Conservation (phyloP, 2,113 vertebrate species). For the Cochlearius cochlearius region DNA sequence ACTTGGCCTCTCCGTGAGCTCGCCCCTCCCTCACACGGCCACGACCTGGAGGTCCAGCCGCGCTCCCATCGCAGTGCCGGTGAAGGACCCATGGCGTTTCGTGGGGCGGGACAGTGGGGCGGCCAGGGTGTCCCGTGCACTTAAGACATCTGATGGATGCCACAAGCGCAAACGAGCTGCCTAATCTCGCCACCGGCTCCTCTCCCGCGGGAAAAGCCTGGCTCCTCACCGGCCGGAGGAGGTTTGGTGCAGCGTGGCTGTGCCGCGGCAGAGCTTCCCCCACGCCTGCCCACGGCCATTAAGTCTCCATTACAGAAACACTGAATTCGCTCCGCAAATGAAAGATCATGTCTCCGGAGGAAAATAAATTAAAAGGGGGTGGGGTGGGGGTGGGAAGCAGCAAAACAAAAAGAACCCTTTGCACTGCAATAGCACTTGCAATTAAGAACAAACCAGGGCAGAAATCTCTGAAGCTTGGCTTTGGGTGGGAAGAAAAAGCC, state of each 20-base stretch:
- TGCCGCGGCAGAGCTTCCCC: neutral
- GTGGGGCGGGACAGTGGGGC: fast-evolving
- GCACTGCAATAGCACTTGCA: neutral
- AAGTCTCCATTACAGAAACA: neutral
- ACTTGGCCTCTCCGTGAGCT: neutral
- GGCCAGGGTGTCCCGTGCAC: neutral
- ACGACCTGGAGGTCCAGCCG: fast-evolving
- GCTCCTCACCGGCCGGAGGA: neutral
- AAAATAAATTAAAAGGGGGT: neutral
- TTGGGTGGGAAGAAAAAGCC: neutral
- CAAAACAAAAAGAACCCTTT: neutral
- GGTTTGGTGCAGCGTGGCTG: neutral
- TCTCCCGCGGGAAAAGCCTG: neutral
- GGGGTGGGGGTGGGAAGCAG: neutral
- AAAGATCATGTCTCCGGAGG: neutral
- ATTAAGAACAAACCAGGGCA: neutral
- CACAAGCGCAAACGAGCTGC: neutral
- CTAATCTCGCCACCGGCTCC: fast-evolving
- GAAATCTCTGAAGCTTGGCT: slow-evolving; percentile 1
- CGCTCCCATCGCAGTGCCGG: fast-evolving
- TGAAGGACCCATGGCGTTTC: fast-evolving
- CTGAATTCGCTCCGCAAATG: neutral
- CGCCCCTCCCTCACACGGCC: neutral
- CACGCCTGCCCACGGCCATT: fast-evolving
- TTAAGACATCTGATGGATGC: neutral